Evolutionary conservation across 2,113 vertebrate genomes (phyloP).

Genomic region (Python bivittatus): DNA sequence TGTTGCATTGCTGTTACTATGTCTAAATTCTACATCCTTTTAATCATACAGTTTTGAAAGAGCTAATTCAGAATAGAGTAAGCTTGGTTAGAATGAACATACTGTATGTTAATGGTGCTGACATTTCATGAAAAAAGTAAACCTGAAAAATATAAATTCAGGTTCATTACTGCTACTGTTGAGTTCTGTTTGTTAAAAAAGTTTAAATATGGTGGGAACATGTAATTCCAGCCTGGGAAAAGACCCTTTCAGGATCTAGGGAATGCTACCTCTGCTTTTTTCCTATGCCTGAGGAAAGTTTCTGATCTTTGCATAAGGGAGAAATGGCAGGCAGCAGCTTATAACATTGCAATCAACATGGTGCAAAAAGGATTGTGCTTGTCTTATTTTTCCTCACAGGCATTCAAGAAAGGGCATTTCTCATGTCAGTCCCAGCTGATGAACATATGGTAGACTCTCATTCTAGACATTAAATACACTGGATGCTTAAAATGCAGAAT

Average conservation of each 20-base stretch:
- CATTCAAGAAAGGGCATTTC: neutral
- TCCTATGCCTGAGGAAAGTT: neutral
- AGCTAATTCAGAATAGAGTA: accelerated
- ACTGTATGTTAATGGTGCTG: slow-evolving; percentile 13
- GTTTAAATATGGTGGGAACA: neutral
- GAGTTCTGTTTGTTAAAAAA: neutral
- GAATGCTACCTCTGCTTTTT: neutral
- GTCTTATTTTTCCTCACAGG: neutral
- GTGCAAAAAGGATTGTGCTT: neutral
- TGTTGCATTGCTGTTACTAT: neutral
- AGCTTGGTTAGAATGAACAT: neutral
- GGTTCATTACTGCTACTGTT: neutral
- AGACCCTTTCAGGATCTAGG: neutral
- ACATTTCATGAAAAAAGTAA: neutral
- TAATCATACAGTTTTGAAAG: neutral
- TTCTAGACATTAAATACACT: neutral
- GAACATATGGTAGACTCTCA: neutral
- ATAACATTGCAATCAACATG: neutral
- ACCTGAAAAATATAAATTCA: neutral
- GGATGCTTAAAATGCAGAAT: neutral
- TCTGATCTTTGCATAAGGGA: neutral
- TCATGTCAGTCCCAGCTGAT: too few species aligned
- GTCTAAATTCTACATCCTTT: neutral
- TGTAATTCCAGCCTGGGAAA: neutral
- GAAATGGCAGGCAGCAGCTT: neutral